Evolutionary conservation across 2,888 invertebrate species (phyloP).

Genomic region (Yponomeuta malinellus): DNA sequence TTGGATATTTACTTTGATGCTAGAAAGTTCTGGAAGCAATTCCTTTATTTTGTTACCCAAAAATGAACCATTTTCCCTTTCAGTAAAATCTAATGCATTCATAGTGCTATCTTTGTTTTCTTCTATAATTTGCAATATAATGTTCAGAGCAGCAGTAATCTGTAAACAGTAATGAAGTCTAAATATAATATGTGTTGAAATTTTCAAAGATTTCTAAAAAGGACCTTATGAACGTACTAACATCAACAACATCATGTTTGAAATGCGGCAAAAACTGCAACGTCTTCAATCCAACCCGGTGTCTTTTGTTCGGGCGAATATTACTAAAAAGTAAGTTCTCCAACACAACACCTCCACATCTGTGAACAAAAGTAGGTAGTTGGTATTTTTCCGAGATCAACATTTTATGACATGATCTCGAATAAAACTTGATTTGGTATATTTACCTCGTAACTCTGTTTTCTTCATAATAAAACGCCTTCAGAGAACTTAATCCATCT

Average conservation of each 20-base stretch:
- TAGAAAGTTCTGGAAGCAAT: background rate
- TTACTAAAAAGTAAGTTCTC: slow-evolving; percentile 3
- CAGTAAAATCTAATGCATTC: slow-evolving; percentile 6
- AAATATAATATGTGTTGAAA: too few species aligned
- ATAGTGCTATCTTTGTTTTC: slow-evolving; percentile 10
- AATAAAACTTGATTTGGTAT: background rate
- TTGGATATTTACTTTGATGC: background rate
- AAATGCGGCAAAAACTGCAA: background rate
- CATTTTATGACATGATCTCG: background rate
- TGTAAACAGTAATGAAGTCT: background rate
- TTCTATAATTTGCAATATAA: slow-evolving; percentile 12
- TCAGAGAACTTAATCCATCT: background rate
- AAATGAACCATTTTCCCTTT: background rate
- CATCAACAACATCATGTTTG: background rate
- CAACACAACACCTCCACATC: slow-evolving; percentile 11
- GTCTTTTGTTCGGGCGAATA: too few species aligned
- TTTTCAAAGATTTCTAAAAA: background rate
- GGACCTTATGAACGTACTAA: background rate
- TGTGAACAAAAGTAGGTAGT: background rate
- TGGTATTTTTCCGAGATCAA: too few species aligned
- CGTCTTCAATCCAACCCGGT: background rate
- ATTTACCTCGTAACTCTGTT: background rate
- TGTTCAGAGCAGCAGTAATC: background rate
- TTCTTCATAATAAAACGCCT: background rate
- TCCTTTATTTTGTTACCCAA: background rate